Evolutionary conservation across 2,888 invertebrate genomes (phyloP).

Genomic region (Cancer borealis): DNA sequence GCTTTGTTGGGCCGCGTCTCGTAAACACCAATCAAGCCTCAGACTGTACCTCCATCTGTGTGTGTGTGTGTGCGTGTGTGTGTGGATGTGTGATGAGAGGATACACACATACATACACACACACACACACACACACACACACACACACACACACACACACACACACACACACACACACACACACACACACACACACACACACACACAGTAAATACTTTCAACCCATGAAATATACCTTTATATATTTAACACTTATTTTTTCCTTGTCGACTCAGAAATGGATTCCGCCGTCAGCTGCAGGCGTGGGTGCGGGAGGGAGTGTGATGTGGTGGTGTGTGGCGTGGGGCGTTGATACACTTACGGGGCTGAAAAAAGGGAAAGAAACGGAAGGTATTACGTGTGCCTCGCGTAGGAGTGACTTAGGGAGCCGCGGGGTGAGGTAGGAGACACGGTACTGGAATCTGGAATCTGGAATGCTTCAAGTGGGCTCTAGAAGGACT

Average conservation of each 20-base stretch:
- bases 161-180: background rate
- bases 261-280: background rate
- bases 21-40: background rate
- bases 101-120: background rate
- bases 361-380: too few relatives aligned
- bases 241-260: background rate
- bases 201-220: background rate
- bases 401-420: too few relatives aligned
- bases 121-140: slow-evolving; percentile 9
- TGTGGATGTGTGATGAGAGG: background rate
- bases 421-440: too few relatives aligned
- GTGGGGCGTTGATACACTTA: background rate
- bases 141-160: slow-evolving; percentile 2
- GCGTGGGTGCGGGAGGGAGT: background rate
- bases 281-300: background rate
- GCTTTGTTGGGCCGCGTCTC: background rate
- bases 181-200: background rate
- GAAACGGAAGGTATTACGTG: too few relatives aligned
- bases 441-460: too few relatives aligned
- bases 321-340: background rate
- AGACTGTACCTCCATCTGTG: background rate
- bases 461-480: too few relatives aligned
- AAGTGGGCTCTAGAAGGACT: too few relatives aligned
- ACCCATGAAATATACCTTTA: background rate
- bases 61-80: background rate